Percentiles rank a stretch among this genome's conserved stretches.
Conservation (phyloP, 2,797 vertebrate species). For the Cacajao melanocephalus region DNA sequence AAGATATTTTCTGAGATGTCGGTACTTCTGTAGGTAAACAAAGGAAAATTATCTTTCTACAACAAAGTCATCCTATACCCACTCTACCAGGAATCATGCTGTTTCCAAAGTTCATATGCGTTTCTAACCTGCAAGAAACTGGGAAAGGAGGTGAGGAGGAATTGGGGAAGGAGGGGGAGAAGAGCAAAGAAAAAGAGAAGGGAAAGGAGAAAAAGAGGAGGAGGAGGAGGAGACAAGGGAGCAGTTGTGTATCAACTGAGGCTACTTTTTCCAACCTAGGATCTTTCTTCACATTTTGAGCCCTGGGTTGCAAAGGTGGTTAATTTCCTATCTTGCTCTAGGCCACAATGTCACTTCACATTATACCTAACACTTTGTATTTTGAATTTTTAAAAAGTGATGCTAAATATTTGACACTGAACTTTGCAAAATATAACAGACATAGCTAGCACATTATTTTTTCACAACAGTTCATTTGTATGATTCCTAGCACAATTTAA, state of each 20-base stretch:
- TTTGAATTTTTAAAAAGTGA: not conserved
- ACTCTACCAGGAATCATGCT: not conserved
- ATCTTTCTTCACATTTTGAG: not conserved
- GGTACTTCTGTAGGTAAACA: not conserved
- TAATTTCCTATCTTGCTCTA: not conserved
- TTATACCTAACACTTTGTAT: not conserved
- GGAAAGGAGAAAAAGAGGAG: accelerated
- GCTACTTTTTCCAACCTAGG: not conserved
- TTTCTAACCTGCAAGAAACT: not conserved
- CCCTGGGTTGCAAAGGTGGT: not conserved
- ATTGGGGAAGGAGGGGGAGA: not conserved
- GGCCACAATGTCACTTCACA: not conserved
- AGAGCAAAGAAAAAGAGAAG: not conserved
- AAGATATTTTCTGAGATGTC: not conserved
- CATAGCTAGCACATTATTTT: not conserved
- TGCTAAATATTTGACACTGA: slow-evolving; percentile 36
- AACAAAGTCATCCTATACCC: not conserved
- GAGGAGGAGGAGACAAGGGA: not conserved
- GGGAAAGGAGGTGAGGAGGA: not conserved
- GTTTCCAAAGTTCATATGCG: not conserved
- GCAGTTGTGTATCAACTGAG: not conserved
- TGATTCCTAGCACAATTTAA: slow-evolving; percentile 41
- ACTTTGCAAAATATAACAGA: slow-evolving; percentile 44
- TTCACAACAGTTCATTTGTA: not conserved
- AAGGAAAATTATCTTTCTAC: not conserved